Conservation (phyloP, 2,888 invertebrate genomes). For the Ramazzottius varieornatus region DNA sequence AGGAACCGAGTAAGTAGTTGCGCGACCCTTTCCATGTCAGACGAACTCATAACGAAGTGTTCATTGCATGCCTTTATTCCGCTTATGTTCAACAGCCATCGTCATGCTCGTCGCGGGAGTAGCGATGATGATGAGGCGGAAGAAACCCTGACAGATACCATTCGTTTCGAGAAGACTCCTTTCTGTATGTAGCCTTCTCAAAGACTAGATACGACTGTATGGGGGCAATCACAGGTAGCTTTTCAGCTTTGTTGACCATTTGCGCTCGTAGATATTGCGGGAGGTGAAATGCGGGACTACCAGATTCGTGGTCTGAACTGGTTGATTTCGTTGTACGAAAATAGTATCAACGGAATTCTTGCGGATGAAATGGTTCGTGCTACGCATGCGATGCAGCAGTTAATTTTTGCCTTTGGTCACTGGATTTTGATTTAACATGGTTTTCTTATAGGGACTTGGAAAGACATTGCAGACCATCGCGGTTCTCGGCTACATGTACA, state of each 20-base stretch:
- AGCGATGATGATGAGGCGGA: conserved; percentile 93
- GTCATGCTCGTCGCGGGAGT: conserved; percentile 90
- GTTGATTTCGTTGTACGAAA: conserved; percentile 96
- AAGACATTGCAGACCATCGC: conserved; percentile 97
- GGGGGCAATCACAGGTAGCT: background rate
- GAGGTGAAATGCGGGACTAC: conserved; percentile 84
- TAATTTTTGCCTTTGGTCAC: too few species aligned
- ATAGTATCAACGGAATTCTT: conserved; percentile 91
- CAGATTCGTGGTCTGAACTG: conserved; percentile 91
- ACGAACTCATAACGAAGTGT: background rate
- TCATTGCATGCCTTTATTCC: background rate
- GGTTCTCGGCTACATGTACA: conserved; percentile 40
- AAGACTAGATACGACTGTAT: too few species aligned
- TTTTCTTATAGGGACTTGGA: conserved; percentile 60
- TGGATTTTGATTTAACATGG: too few species aligned
- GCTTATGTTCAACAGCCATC: conserved; percentile 33
- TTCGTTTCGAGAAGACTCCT: conserved; percentile 72
- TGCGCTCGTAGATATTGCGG: conserved; percentile 37
- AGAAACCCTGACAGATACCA: conserved; percentile 36
- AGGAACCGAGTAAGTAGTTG: background rate
- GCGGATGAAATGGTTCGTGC: conserved; percentile 71
- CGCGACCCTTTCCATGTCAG: background rate
- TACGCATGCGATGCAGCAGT: conserved; percentile 4
- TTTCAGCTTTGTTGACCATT: background rate
- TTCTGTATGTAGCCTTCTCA: conserved; percentile 29